Conservation (phyloP, 1,140 invertebrate species). For the Lepidotrigona ventralis region DNA sequence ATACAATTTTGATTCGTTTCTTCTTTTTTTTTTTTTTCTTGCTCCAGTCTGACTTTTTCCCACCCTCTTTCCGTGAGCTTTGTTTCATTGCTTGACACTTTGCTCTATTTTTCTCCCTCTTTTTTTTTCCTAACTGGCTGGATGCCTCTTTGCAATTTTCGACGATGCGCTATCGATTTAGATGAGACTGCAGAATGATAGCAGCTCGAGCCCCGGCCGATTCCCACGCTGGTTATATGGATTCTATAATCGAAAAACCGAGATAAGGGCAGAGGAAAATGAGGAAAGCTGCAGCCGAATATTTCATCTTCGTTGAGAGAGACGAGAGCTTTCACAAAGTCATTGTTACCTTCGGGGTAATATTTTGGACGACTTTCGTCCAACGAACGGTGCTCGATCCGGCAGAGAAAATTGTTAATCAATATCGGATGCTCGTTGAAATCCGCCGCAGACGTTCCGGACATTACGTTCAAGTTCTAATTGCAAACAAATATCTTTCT, state of each 20-base stretch:
- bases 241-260: slow-evolving; percentile 30
- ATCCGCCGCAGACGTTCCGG: background rate
- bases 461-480: background rate
- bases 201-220: slow-evolving; percentile 5
- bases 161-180: slow-evolving; percentile 31
- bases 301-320: slow-evolving; percentile 28
- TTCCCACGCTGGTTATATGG: slow-evolving; percentile 21
- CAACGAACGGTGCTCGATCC: background rate
- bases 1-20: background rate
- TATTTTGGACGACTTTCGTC: slow-evolving; percentile 10
- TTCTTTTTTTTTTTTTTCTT: slow-evolving; percentile 6
- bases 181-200: slow-evolving; percentile 37
- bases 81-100: background rate
- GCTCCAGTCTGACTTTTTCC: background rate
- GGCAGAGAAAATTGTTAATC: background rate
- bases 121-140: background rate
- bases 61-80: background rate
- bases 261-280: slow-evolving; percentile 27
- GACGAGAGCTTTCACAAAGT: slow-evolving; percentile 27
- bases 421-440: background rate
- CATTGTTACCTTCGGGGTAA: slow-evolving; percentile 13
- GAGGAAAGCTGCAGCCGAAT: slow-evolving; percentile 14
- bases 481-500: too few species aligned
- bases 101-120: background rate
- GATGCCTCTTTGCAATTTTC: slow-evolving; percentile 32